Evolutionary conservation across 2,797 vertebrate genomes (phyloP), one percentile per base, ranked within the genome.

Genomic region (Karalla daura): DNA sequence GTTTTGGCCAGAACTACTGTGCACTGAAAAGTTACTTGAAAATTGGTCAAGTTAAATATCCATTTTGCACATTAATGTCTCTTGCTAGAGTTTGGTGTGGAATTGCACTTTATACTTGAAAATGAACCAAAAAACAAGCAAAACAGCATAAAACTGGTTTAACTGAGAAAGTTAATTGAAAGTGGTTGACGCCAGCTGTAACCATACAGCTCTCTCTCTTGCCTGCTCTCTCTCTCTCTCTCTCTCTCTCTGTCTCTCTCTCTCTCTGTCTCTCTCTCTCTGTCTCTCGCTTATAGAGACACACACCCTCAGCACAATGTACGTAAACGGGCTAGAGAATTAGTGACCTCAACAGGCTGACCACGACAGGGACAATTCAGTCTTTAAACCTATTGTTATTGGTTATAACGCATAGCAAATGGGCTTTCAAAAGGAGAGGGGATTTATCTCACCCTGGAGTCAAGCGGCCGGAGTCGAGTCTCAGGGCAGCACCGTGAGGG

Each of bases 371-470:
- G 12, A 9, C 37, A 44, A 51, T 0, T 0, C 17, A 32, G 6
- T 23, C n/a, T 66, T 41, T 13, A 27, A 71, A 52, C 21, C 18
- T 24, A 6, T 35, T 62, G 27, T 61, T 28, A 35, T 30, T 55
- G 20, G 5, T 46, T 46, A 14, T 12, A 32, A 55, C 36, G 39
- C 7, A 24, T 37, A 47, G 39, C 9, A 36, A 61, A 35, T 52
- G 1, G 27, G 2, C 17, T 47, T 46, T 68, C 7, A 68, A 65
- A 52, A 25, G 12, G 14, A 64, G 40, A 28, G 49, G 36, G 33
- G 25, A 39, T 68, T 40, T 74, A 33, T 67, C 71, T 82, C 58
- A 82, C 72, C 72, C 55, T 23, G 5, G 20, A 64, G 50, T 59
- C 33, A 46, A 70, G 56, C 74, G 37, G 63, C 81, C 24, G n/a